Evolutionary conservation across 2,113 vertebrate genomes (phyloP).

Genomic region (Typhlomys cinereus): DNA sequence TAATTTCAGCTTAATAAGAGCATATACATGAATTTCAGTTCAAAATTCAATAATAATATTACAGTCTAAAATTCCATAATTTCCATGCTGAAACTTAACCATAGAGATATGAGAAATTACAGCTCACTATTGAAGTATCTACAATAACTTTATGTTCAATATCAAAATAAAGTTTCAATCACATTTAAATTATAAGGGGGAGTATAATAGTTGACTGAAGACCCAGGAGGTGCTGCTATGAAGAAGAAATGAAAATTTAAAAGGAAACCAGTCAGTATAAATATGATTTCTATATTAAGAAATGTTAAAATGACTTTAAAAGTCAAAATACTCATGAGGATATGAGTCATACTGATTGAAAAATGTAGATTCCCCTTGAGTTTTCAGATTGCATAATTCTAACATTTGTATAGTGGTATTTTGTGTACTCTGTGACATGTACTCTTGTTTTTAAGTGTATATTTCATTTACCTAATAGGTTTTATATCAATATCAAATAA

Average conservation of each 20-base stretch:
- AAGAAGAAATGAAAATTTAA: background rate
- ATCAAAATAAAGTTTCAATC: background rate
- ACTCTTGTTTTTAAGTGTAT: too few species aligned
- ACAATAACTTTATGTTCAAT: background rate
- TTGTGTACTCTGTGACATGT: background rate
- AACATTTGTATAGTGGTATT: background rate
- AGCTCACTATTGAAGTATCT: background rate
- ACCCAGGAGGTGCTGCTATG: background rate
- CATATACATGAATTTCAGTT: background rate
- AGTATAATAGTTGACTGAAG: background rate
- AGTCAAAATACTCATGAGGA: background rate
- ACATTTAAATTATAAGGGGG: background rate
- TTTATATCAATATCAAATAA: background rate
- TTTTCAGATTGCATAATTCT: background rate
- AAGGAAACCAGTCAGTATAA: background rate
- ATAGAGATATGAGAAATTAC: background rate
- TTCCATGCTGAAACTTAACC: background rate
- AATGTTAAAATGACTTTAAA: slow-evolving; percentile 24
- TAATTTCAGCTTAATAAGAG: background rate
- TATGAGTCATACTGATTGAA: background rate
- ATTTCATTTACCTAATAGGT: background rate
- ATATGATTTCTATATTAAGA: background rate
- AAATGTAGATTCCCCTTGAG: background rate
- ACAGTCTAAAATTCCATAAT: background rate
- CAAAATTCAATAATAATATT: background rate